Base-by-base conservation (phyloP, 2,888 invertebrate genomes). In the Pandemis heparana region DNA sequence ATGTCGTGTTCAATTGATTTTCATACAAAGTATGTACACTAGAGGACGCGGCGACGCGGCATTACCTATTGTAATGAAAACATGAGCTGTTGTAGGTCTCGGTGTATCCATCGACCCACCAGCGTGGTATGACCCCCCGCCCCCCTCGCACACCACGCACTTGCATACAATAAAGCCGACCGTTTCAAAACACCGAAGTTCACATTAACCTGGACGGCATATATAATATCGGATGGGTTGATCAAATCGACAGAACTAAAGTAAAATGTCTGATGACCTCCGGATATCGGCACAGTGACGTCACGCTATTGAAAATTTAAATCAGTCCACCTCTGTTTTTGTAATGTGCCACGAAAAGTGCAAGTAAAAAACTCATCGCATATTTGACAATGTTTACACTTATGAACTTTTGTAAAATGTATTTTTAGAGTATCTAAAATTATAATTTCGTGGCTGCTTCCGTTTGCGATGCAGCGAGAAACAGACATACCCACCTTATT, bases 41-140 rank as follows among this genome's bases (percentile, higher is more conserved):
- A 77, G 56, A 79, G 83, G 79, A 81, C 89, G 89, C 88, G 88
- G 84, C 78, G 83, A 79, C 80, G 80, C 83, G 75, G 75, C 88
- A 93, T 93, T 92, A 92, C 85, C 85, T 90, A 94, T 93, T 93
- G 89, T 92, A 92, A 93, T 91, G 84, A 86, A 92, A 91, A 88
- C 90, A 87, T 85, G 86, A 84, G 82, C 82, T 85, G 73, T 83
- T 85, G 73, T 83, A 87, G 89, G 88, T 89, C 87, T 81, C 76
- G 81, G 81, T 80, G 80, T 77, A 82, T 23, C 82, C 78, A 79
- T 77, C 76, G 75, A 77, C 74, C 74, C 81, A 81, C 91, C 88
- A 87, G 77, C 74, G 65, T 76, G 53, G 74, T 59, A 71, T 80
- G 89, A 83, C 85, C 89, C 82, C 75, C 80, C 80, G 75, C 77